These are phyloP conservation scores for Silurus glanis DNA, from an alignment of 2,113 vertebrate species.

Conservation along the genomic window DNA sequence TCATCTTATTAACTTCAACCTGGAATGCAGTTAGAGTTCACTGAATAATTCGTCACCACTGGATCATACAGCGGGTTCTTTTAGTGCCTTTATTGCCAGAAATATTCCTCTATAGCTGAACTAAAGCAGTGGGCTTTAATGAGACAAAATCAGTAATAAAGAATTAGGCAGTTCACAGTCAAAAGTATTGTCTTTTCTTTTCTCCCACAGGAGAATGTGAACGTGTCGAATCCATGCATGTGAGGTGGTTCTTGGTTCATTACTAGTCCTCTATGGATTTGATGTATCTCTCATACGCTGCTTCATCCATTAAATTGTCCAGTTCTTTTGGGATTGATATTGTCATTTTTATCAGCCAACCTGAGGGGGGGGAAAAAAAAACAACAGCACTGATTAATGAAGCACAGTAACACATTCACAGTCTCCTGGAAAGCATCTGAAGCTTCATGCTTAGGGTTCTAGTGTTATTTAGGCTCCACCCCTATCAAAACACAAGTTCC, in stretches of 20 bases:
- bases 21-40: background rate
- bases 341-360: conserved; percentile 98
- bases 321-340: conserved; percentile 88
- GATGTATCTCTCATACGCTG: conserved; percentile 89
- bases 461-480: too few relatives aligned
- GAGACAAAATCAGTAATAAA: conserved; percentile 27
- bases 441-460: too few relatives aligned
- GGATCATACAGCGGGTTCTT: background rate
- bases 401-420: background rate
- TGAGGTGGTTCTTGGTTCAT: background rate
- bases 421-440: too few relatives aligned
- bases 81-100: background rate
- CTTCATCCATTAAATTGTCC: conserved; percentile 89
- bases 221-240: conserved; percentile 23
- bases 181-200: conserved; percentile 8
- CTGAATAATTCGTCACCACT: background rate
- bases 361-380: conserved; percentile 62
- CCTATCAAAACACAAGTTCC: too few relatives aligned
- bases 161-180: conserved; percentile 26
- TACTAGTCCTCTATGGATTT: conserved; percentile 91
- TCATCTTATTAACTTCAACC: background rate
- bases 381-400: background rate
- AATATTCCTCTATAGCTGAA: conserved; percentile 30
- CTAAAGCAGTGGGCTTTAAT: conserved; percentile 27
- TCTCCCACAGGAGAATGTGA: conserved; percentile 3